Evolutionary conservation across 2,797 vertebrate species (phyloP), one percentile per base, ranked within the genome.

Genomic region (Microctenopoma steveboyesi): DNA sequence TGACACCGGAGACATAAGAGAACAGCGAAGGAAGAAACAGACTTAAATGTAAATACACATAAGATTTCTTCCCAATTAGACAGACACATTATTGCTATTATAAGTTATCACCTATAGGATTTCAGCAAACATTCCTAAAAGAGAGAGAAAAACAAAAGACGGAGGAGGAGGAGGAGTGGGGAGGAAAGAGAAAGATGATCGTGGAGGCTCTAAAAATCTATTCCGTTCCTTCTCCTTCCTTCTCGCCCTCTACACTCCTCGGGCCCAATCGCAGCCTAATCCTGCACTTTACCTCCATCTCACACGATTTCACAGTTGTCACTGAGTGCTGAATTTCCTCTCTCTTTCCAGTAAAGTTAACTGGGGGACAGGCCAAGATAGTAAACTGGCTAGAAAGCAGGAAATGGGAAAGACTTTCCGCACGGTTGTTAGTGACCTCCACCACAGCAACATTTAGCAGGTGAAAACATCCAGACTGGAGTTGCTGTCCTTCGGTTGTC

Each of bases 261-360:
- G 86, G 86, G 80, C 81, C 70, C 28, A 10, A 49, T 73, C 74
- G 78, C 77, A 71, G 70, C 52, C 66, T 85, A 88, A 90, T 90
- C 88, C 91, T 79, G 64, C 79, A 84, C 87, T 86, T 91, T 79
- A 86, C 80, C 85, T 76, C 75, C 86, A 88, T 85, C 85, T 81
- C 69, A 69, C 70, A 79, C 86, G 89, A 93, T 92, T 94, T 93
- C 92, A 93, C 89, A 93, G 90, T 88, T 93, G 89, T 93, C 88
- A 89, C 71, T 50, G 79, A 75, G 78, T 30, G 53, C 76, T 78
- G 86, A 80, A 84, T 89, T 89, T 88, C 73, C 68, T 77, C 82
- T 89, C 86, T 85, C 73, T 88, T 88, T 79, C 72, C 66, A 70
- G 59, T 81, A 78, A 84, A 70, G 59, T 84, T 85, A 84, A 85